Base-by-base conservation (phyloP, 1,140 invertebrate genomes). In the Drosophila nebulosa region DNA sequence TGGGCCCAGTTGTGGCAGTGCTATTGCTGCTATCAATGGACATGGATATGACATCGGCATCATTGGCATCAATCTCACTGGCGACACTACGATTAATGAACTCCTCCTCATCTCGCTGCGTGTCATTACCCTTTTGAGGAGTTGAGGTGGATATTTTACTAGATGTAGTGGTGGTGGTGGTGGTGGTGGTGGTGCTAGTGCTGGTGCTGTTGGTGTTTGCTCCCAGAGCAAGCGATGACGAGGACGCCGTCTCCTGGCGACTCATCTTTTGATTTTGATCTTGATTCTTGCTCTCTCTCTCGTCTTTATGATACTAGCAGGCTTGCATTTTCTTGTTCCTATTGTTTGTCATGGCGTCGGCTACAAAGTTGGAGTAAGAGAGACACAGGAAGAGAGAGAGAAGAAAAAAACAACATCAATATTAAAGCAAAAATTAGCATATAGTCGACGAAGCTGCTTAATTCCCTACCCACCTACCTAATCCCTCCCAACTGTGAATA, bases 61-160 rank as follows among this genome's bases (percentile, higher is more conserved):
- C 73, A 66, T 55, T 58, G 1, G 50, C 65, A 32, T 79, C 72
- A 21, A 78, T 83, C 70, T 90, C 88, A 56, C 80, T 85, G 36
- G 83, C 74, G 51, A 85, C 56, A 57, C 71, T 88, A 30, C 56
- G 74, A 71, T 80, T 73, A 9, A 84, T 77, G 30, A 90, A 89
- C 51, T 74, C 68, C 53, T 74, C 68, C 57, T 68, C 36, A 26
- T 64, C 68, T 1, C 21, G 16, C 24, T 58, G 62, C 9, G 75
- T 36, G 9, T 71, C 78, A 66, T 72, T 61, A n/a, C 66, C 55
- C 50, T 90, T 90, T 51, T 90, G 81, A 46, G 86, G 86, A 7
- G 86, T 90, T 4, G 86, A 90, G 53, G 86, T 90, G 61, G 86
- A 90, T 56, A 90, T 90, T 76, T 88, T 90, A 71, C 69, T 83